Conservation (phyloP, 2,888 invertebrate species). For the Calliopum simillimum region DNA sequence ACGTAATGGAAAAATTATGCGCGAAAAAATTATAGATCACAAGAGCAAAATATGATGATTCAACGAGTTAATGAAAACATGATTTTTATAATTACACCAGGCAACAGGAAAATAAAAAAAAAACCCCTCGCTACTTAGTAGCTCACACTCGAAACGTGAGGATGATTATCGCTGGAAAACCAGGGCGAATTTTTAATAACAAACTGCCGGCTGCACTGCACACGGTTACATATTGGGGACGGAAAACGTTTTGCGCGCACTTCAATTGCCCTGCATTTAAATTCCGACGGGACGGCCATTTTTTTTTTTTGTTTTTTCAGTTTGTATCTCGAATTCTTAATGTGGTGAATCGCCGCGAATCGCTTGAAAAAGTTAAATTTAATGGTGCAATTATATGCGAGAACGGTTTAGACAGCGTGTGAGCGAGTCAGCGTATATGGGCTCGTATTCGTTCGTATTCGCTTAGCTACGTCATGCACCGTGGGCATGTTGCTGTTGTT, state of each 20-base stretch:
- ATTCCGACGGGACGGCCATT: slow-evolving; percentile 3
- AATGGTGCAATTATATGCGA: slow-evolving; percentile 22
- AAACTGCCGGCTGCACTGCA: slow-evolving; percentile 2
- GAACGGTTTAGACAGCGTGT: neutral
- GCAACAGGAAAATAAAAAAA: neutral
- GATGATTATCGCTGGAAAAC: neutral
- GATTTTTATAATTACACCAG: slow-evolving; percentile 24
- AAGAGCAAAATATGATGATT: neutral
- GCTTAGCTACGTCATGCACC: neutral
- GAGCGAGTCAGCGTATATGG: neutral
- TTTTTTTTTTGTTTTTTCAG: neutral
- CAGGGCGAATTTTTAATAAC: slow-evolving; percentile 8
- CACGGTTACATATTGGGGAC: neutral
- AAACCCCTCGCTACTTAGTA: neutral
- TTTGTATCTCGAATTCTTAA: no score
- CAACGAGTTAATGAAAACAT: slow-evolving; percentile 27
- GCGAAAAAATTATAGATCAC: slow-evolving; percentile 12
- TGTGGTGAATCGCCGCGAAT: no score
- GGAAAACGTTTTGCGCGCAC: neutral
- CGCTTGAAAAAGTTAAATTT: neutral
- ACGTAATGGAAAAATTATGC: slow-evolving; percentile 37
- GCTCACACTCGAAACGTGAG: slow-evolving; percentile 1
- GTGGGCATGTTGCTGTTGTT: no score
- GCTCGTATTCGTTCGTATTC: neutral
- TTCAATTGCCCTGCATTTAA: slow-evolving; percentile 1